A percentile compares a stretch with the other conserved stretches of the same genome.
These are phyloP conservation scores for Thamnaconus septentrionalis DNA, from an alignment of 2,113 vertebrate species.

Conservation along the genomic window DNA sequence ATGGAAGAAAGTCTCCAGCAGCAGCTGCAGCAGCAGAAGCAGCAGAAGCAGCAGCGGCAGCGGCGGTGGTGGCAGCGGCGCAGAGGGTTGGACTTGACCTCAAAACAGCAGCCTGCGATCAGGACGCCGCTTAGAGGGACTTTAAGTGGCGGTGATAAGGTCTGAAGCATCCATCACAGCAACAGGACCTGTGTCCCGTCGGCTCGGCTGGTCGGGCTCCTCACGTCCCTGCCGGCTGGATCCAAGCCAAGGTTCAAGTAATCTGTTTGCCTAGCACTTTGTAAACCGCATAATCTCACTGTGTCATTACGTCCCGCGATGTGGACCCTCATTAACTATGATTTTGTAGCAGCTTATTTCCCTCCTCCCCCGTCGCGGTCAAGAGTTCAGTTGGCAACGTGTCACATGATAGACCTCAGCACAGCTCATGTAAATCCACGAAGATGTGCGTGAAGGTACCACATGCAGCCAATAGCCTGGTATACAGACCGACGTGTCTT, in stretches of 20 bases:
- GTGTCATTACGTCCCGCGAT: slow-evolving; percentile 9
- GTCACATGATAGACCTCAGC: background rate
- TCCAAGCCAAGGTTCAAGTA: slow-evolving; percentile 34
- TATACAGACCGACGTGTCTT: too few relatives aligned
- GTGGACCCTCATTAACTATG: slow-evolving; percentile 25
- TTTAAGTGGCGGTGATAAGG: slow-evolving; percentile 29
- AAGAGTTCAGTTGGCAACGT: slow-evolving; percentile 1
- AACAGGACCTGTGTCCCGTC: slow-evolving; percentile 13
- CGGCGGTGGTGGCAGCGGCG: too few relatives aligned
- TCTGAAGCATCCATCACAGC: slow-evolving; percentile 22
- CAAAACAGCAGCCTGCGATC: slow-evolving; percentile 35
- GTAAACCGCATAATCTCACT: slow-evolving; percentile 34
- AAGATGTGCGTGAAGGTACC: too few relatives aligned
- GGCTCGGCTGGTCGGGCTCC: slow-evolving; percentile 13
- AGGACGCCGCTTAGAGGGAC: slow-evolving; percentile 15
- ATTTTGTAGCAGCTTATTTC: background rate
- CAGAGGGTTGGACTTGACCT: slow-evolving; percentile 13
- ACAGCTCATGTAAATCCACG: background rate
- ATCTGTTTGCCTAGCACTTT: slow-evolving; percentile 38
- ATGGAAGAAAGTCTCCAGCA: slow-evolving; percentile 33
- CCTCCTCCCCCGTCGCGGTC: background rate
- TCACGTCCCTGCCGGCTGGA: slow-evolving; percentile 31
- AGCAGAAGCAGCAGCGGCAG: too few relatives aligned
- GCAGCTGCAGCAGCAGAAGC: slow-evolving; percentile 11
- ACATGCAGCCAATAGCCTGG: too few relatives aligned